These are phyloP conservation scores for Caprella mutica DNA, from an alignment of 2,888 invertebrate genomes.

Conservation along the genomic window DNA sequence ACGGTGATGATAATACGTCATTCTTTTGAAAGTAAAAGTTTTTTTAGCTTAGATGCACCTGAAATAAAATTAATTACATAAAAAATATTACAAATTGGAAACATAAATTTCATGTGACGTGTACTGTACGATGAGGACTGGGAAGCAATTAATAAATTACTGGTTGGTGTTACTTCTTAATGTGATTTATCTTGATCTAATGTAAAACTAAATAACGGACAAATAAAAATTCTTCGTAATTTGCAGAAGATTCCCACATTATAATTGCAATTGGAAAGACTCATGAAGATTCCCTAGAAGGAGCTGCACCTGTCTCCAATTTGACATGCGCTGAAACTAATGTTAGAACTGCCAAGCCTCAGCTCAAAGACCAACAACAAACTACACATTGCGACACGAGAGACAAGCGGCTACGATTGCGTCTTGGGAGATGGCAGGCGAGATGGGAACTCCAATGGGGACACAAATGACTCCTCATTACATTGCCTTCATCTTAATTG, in stretches of 20 bases:
- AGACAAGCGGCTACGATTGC: no score
- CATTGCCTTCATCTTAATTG: conserved; percentile 11
- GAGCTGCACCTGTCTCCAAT: no score
- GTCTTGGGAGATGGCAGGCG: conserved; percentile 11
- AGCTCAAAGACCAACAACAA: no score
- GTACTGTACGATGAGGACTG: not conserved
- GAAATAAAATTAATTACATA: not conserved
- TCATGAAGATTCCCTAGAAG: no score
- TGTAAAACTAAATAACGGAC: not conserved
- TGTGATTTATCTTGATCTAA: not conserved
- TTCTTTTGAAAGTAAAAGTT: not conserved
- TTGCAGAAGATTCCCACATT: not conserved
- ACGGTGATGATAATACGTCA: no score
- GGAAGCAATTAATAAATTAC: not conserved
- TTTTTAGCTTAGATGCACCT: not conserved
- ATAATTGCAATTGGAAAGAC: not conserved
- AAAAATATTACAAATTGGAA: not conserved
- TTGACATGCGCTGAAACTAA: no score
- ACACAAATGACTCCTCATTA: conserved; percentile 11
- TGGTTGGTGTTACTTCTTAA: not conserved
- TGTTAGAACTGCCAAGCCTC: no score
- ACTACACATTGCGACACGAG: no score
- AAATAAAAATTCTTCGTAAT: not conserved
- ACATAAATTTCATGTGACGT: not conserved
- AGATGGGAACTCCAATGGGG: conserved; percentile 7